These are phyloP conservation scores for Melanargia galathea DNA, from an alignment of 2,888 invertebrate genomes.

Conservation along the genomic window DNA sequence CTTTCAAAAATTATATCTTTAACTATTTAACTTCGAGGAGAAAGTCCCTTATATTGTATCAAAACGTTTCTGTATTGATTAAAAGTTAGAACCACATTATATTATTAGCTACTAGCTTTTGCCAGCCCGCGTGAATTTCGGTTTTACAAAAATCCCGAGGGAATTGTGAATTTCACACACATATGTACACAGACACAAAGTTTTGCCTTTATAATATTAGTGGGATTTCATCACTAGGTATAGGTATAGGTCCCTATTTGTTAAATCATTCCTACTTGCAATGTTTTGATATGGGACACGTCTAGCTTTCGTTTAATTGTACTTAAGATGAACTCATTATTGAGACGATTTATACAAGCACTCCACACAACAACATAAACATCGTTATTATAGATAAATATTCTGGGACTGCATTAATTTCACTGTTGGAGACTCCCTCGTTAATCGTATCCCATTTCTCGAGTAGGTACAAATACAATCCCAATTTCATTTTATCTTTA, in stretches of 20 bases:
- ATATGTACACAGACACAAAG: too few relatives aligned
- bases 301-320: slow-evolving; percentile 6
- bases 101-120: too few relatives aligned
- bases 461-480: slow-evolving; percentile 16
- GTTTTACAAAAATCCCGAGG: too few relatives aligned
- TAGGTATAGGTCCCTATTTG: neutral
- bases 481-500: slow-evolving; percentile 26
- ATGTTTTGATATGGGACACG: neutral
- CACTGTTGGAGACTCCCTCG: slow-evolving; percentile 36
- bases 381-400: slow-evolving; percentile 55
- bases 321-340: slow-evolving; percentile 16
- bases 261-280: neutral
- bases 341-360: slow-evolving; percentile 14
- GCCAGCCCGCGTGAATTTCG: too few relatives aligned
- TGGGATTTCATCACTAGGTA: neutral
- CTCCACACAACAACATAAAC: slow-evolving; percentile 41
- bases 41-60: too few relatives aligned
- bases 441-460: slow-evolving; percentile 38
- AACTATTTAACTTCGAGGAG: too few relatives aligned
- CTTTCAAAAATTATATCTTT: too few relatives aligned
- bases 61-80: too few relatives aligned
- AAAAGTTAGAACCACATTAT: too few relatives aligned
- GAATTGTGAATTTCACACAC: too few relatives aligned
- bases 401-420: slow-evolving; percentile 48
- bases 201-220: too few relatives aligned